Evolutionary conservation across 2,888 invertebrate genomes (phyloP).

Genomic region (Epinotia bilunana): DNA sequence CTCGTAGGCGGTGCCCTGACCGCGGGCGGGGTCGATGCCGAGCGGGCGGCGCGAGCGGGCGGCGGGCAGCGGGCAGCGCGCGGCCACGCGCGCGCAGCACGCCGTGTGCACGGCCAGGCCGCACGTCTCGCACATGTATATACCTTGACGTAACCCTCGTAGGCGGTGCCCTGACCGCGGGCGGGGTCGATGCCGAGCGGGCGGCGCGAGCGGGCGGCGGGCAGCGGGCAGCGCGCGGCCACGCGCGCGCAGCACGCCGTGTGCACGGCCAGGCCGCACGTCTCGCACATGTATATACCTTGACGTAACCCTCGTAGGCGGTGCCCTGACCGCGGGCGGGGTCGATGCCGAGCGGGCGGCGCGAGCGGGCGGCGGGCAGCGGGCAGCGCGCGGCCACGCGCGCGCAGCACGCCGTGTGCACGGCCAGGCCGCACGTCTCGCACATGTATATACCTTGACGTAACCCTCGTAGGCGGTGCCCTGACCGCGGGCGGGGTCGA

Average conservation of each 20-base stretch:
- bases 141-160: slow-evolving; percentile 38
- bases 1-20: slow-evolving; percentile 12
- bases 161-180: neutral
- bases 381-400: slow-evolving; percentile 13
- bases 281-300: too few relatives aligned
- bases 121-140: slow-evolving; percentile 98
- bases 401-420: slow-evolving; percentile 17
- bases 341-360: slow-evolving; percentile 21
- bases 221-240: slow-evolving; percentile 15
- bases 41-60: slow-evolving; percentile 14
- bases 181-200: slow-evolving; percentile 22
- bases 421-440: slow-evolving; percentile 96
- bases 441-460: too few relatives aligned
- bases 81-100: slow-evolving; percentile 13
- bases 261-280: slow-evolving; percentile 91
- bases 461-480: slow-evolving; percentile 29
- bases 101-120: slow-evolving; percentile 87
- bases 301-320: slow-evolving; percentile 34
- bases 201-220: slow-evolving; percentile 9
- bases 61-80: slow-evolving; percentile 16
- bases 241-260: slow-evolving; percentile 16
- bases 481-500: slow-evolving; percentile 9
- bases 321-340: neutral
- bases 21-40: slow-evolving; percentile 19
- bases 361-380: slow-evolving; percentile 10